These are phyloP conservation scores for Chaetodon trifasciatus DNA, from an alignment of 2,797 vertebrate genomes.

Conservation along the genomic window DNA sequence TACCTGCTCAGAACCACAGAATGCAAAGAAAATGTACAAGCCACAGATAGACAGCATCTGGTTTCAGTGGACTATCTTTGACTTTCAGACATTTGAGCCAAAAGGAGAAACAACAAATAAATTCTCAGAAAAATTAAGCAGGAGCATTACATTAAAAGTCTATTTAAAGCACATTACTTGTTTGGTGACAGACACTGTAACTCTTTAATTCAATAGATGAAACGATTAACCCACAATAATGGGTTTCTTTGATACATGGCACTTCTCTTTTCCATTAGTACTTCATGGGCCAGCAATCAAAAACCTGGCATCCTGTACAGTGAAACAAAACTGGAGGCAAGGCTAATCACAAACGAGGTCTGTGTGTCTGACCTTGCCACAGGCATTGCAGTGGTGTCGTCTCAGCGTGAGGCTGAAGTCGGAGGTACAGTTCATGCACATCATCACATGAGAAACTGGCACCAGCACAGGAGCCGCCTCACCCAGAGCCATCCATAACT, in stretches of 20 bases:
- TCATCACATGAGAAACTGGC: conserved; percentile 93
- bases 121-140: not conserved
- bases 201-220: not conserved
- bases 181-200: not conserved
- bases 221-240: not conserved
- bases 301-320: not conserved
- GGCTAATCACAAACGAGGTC: not conserved
- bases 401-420: conserved; percentile 96
- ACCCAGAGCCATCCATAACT: conserved; percentile 92
- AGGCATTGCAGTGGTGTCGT: conserved; percentile 95
- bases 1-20: conserved; percentile 84
- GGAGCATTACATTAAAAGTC: not conserved
- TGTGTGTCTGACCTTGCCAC: conserved; percentile 91
- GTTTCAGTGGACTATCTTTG: not conserved
- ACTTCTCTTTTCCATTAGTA: not conserved
- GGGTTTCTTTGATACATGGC: not conserved
- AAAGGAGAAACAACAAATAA: not conserved
- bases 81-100: not conserved
- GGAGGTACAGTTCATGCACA: conserved; percentile 98
- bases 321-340: not conserved
- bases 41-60: not conserved
- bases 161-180: not conserved
- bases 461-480: conserved; percentile 93
- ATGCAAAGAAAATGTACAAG: not conserved
- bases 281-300: not conserved